phyloP scores from a whole-genome alignment of 2,888 invertebrate genomes.

The Scaptomyza caliginosa region DNA sequence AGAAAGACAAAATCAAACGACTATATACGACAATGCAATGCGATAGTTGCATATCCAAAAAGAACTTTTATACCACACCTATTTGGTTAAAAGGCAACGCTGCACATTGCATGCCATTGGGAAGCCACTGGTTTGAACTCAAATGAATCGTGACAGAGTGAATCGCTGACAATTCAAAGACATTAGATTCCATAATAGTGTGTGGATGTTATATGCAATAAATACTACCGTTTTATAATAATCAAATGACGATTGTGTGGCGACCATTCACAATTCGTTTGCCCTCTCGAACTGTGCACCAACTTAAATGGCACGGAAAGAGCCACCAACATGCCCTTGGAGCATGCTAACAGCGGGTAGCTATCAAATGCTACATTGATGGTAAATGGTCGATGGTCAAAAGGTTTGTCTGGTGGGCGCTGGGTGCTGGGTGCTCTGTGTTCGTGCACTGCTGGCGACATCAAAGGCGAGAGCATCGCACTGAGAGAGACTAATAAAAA shows the following conservation, averaged over 20 bases:
- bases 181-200: conserved; percentile 28
- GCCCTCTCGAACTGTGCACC: conserved; percentile 7
- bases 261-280: conserved; percentile 26
- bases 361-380: conserved; percentile 24
- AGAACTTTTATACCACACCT: neutral
- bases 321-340: conserved; percentile 5
- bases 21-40: neutral
- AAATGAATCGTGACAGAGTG: neutral
- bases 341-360: neutral
- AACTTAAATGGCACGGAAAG: conserved; percentile 53
- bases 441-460: conserved; percentile 47
- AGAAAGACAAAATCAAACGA: too few relatives aligned
- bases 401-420: conserved; percentile 12
- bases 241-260: conserved; percentile 75
- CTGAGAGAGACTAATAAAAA: conserved; percentile 68
- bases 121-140: neutral
- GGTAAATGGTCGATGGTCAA: conserved; percentile 29
- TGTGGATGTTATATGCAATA: conserved; percentile 70
- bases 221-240: conserved; percentile 80
- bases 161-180: conserved; percentile 42
- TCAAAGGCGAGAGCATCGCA: conserved; percentile 61
- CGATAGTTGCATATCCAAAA: neutral
- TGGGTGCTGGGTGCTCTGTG: conserved; percentile 3
- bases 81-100: neutral
- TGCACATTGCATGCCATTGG: neutral